phyloP scores from a whole-genome alignment of 2,113 vertebrate genomes.

The Scomber japonicus region DNA sequence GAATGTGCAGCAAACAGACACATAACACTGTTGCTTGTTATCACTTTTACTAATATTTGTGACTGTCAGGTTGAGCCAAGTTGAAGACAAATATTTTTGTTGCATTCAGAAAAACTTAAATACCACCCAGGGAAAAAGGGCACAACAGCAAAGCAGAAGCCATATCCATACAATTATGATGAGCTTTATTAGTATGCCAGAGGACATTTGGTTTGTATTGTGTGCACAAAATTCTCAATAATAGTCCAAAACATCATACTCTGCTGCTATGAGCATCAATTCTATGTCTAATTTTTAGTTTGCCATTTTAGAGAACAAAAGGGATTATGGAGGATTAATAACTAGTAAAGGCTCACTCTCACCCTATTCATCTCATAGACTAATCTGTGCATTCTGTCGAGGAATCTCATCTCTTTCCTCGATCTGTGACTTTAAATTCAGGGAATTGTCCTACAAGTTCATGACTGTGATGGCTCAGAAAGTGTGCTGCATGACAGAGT shows the following conservation, averaged over 20 bases:
- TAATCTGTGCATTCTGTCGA: background rate
- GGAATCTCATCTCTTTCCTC: background rate
- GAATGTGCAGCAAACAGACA: background rate
- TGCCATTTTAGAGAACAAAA: constrained; percentile 17
- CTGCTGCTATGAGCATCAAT: background rate
- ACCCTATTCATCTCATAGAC: constrained; percentile 13
- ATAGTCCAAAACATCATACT: too few species aligned
- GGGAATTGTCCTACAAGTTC: background rate
- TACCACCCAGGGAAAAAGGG: background rate
- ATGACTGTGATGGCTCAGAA: background rate
- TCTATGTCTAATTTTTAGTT: background rate
- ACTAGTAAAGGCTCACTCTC: constrained; percentile 23
- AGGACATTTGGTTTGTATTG: too few species aligned
- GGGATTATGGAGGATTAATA: constrained; percentile 44
- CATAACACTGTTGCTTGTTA: background rate
- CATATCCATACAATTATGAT: too few species aligned
- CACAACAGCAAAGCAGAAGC: background rate
- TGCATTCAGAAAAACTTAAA: background rate
- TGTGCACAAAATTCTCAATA: too few species aligned
- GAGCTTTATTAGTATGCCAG: too few species aligned
- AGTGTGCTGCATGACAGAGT: background rate
- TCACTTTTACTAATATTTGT: background rate
- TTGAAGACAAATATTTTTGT: background rate
- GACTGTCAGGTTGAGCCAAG: background rate
- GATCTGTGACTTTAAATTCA: background rate